These are phyloP conservation scores for Cynocephalus volans DNA, from an alignment of 2,113 vertebrate genomes.

Conservation along the genomic window DNA sequence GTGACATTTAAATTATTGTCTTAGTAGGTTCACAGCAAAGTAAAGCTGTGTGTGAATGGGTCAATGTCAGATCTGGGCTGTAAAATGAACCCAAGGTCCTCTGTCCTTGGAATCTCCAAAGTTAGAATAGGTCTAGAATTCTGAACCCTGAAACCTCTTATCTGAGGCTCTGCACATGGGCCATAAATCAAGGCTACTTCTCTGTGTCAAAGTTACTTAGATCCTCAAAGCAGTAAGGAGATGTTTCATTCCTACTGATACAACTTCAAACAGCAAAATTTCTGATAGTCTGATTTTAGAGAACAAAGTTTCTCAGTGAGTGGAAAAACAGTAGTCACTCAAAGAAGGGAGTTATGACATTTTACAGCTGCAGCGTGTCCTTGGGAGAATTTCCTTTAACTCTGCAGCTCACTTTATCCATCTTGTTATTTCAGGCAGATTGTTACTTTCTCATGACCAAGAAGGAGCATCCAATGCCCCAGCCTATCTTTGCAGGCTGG, in stretches of 20 bases:
- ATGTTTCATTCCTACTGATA: neutral
- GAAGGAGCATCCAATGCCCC: neutral
- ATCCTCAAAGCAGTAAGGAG: neutral
- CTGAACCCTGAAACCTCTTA: neutral
- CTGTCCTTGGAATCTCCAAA: neutral
- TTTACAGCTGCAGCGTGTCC: neutral
- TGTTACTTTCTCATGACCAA: too few relatives aligned
- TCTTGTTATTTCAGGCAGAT: neutral
- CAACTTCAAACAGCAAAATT: neutral
- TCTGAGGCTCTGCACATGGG: neutral
- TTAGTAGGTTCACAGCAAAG: neutral
- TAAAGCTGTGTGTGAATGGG: neutral
- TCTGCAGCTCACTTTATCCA: neutral
- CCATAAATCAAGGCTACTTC: neutral
- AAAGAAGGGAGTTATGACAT: neutral
- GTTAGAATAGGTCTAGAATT: neutral
- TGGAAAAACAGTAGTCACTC: neutral
- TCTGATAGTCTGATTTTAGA: neutral
- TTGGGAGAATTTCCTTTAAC: neutral
- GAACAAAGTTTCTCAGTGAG: neutral
- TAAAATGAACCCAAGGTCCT: neutral
- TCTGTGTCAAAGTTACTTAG: too few relatives aligned
- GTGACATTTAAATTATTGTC: neutral
- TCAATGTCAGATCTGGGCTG: neutral
- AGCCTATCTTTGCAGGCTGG: neutral